Conservation (phyloP, 2,797 vertebrate species). For the Karalla daura region DNA sequence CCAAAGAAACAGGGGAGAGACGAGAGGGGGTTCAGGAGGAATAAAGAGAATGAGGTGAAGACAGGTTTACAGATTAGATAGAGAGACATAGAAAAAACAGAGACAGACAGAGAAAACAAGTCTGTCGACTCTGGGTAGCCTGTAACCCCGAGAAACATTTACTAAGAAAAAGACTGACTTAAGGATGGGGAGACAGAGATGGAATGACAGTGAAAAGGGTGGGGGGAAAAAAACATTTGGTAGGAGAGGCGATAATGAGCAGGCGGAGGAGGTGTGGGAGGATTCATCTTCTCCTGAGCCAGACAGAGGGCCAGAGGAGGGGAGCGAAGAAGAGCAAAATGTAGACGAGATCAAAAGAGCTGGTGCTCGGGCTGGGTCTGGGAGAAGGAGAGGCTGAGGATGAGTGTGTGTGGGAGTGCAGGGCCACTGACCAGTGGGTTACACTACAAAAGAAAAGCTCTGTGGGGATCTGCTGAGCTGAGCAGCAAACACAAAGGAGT, state of each 20-base stretch:
- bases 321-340: conserved; percentile 43
- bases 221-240: not conserved
- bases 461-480: conserved; percentile 50
- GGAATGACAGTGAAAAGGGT: not conserved
- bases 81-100: conserved; percentile 18
- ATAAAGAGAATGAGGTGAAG: conserved; percentile 39
- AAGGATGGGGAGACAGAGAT: not conserved
- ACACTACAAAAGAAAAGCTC: conserved; percentile 68
- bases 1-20: not conserved
- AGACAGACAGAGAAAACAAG: conserved; percentile 7
- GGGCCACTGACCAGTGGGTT: conserved; percentile 70
- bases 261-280: conserved; percentile 33
- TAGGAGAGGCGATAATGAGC: conserved; percentile 44
- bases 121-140: conserved; percentile 1
- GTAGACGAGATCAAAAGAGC: conserved; percentile 65
- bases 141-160: not conserved
- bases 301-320: conserved; percentile 39
- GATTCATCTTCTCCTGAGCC: conserved; percentile 25
- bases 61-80: conserved; percentile 72
- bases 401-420: conserved; percentile 59
- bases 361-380: conserved; percentile 37
- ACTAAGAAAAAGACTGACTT: not conserved
- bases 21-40: not conserved
- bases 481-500: conserved; percentile 63
- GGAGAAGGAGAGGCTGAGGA: conserved; percentile 60